Conservation (phyloP, 2,888 invertebrate species). For the Mythimna loreyi region DNA sequence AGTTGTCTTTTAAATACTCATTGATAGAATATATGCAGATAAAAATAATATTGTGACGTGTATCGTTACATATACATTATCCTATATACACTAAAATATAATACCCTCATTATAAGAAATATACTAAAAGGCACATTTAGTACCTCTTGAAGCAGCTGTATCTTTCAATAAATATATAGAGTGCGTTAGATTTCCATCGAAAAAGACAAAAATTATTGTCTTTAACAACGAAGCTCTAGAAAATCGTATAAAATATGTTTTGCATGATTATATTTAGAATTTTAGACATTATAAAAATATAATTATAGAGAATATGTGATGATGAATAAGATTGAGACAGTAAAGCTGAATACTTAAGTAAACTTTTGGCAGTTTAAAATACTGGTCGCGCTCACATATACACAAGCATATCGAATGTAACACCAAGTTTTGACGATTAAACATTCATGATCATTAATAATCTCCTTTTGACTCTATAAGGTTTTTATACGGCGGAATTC, state of each 20-base stretch:
- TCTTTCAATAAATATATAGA: constrained; percentile 55
- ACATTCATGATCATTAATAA: constrained; percentile 49
- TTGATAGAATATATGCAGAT: constrained; percentile 38
- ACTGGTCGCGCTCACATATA: constrained; percentile 86
- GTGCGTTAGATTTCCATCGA: constrained; percentile 43
- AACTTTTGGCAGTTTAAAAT: constrained; percentile 87
- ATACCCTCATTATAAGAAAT: constrained; percentile 85
- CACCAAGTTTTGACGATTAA: constrained; percentile 51
- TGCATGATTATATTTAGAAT: constrained; percentile 48
- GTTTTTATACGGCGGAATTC: constrained; percentile 95
- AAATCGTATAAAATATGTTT: constrained; percentile 54
- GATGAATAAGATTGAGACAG: constrained; percentile 66
- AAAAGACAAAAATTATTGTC: constrained; percentile 28
- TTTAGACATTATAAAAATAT: constrained; percentile 68
- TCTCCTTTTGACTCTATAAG: constrained; percentile 32
- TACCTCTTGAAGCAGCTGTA: constrained; percentile 81
- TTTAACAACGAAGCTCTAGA: constrained; percentile 30
- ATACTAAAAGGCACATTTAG: constrained; percentile 86
- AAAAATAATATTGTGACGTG: constrained; percentile 40
- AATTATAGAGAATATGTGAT: constrained; percentile 66
- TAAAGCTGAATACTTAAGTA: constrained; percentile 81
- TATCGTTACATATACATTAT: constrained; percentile 52
- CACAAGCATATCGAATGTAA: constrained; percentile 79
- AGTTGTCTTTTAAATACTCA: constrained; percentile 49
- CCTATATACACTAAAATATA: constrained; percentile 82